phyloP scores from a whole-genome alignment of 2,113 vertebrate species.

The Dasyprocta punctata region DNA sequence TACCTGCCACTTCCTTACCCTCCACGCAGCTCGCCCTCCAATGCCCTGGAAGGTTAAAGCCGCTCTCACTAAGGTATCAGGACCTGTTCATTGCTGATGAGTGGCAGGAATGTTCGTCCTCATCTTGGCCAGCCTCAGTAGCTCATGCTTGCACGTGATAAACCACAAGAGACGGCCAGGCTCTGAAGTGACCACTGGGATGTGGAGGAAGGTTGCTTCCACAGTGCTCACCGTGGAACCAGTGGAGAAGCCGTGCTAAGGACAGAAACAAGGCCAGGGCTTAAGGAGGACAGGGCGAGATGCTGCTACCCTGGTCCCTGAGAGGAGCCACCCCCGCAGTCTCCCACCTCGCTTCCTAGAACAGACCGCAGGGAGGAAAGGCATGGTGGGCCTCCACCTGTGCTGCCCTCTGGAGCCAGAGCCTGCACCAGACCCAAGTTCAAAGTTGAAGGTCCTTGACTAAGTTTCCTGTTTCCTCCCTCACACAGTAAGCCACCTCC shows the following conservation, averaged over 20 bases:
- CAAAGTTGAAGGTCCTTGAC: background rate
- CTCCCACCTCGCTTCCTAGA: background rate
- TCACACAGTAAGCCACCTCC: background rate
- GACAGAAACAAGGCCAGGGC: background rate
- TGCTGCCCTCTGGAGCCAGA: background rate
- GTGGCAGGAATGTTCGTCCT: background rate
- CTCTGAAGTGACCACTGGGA: background rate
- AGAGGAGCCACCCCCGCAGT: background rate
- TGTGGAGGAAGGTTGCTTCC: background rate
- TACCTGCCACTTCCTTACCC: too few relatives aligned
- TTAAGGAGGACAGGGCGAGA: background rate
- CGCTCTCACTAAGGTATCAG: background rate
- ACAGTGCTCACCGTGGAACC: fast-evolving
- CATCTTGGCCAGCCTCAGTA: background rate
- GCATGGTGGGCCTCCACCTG: fast-evolving
- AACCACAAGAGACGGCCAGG: background rate
- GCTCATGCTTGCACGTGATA: background rate
- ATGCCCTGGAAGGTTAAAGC: background rate
- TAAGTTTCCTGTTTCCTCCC: background rate
- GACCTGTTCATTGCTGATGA: background rate
- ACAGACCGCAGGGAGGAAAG: too few relatives aligned
- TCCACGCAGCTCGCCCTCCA: background rate
- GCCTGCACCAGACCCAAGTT: background rate
- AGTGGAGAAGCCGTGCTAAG: background rate
- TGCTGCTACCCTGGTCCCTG: background rate